Evolutionary conservation across 1,140 invertebrate species (phyloP), one percentile per base, ranked within the genome.

Genomic region (Tribolium madens): DNA sequence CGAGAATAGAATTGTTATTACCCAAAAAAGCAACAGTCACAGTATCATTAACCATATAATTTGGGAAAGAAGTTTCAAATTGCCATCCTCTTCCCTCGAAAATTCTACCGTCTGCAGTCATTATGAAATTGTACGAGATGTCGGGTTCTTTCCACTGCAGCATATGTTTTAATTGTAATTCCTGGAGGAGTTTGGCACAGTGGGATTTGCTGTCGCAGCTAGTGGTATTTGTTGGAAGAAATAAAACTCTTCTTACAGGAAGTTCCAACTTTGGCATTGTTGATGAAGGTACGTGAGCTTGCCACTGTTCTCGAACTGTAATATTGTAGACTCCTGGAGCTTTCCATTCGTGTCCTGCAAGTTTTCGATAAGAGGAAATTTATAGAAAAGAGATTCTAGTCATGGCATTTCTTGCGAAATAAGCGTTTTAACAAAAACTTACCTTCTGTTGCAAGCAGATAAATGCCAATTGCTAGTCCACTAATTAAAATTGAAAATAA

Each of bases 191-290:
- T 33, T 64, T 31, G 21, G 26, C 57, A 26, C 57, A 64, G 14
- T 33, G 57, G 57, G 26, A 64, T 64, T 64, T 64, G 57, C 26
- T 33, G 26, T 15, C 26, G 26, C 57, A 64, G 31, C 21, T 64
- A 33, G 18, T 33, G 26, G 18, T 64, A 26, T 64, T 33, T 33
- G 57, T 33, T 14, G 21, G 57, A 64, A 64, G 26, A 64, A 64
- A 64, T 64, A 64, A 31, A 33, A 64, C 12, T 64, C 26, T 64
- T 64, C 6, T 31, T 33, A 33, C 57, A 33, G 57, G 57, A 64
- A 64, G 57, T 64, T 64, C 26, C 12, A 64, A 64, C 26, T 64
- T 64, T 7, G 21, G 57, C 57, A 64, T 64, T 64, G 57, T 33
- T 64, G 57, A 64, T 36, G 57, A 64, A 12, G 57, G 21, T 1